Conservation (phyloP, 2,113 vertebrate species). For the Galeopterus variegatus region DNA sequence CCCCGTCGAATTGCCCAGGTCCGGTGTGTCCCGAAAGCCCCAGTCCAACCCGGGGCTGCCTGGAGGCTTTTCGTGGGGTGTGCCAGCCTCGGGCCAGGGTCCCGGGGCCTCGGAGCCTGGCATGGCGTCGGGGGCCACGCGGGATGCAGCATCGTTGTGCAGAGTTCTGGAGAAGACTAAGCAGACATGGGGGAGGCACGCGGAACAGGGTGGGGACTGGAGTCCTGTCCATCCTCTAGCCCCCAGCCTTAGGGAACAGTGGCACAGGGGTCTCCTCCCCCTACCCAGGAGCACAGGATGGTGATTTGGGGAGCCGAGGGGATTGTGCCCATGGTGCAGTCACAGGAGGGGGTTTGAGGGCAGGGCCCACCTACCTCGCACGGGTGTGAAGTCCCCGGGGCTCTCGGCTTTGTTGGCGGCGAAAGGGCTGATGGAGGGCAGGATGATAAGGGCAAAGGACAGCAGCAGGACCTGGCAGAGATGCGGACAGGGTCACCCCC, state of each 20-base stretch:
- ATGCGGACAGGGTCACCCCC: slow-evolving; percentile 17
- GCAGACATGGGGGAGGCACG: background rate
- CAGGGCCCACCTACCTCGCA: slow-evolving; percentile 89
- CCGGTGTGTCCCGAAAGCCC: background rate
- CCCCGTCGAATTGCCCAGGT: background rate
- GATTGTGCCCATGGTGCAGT: background rate
- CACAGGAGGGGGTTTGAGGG: background rate
- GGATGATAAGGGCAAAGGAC: slow-evolving; percentile 95
- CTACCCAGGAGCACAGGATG: background rate
- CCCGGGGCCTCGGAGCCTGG: slow-evolving; percentile 49
- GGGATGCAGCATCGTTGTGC: slow-evolving; percentile 90
- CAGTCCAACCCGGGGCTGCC: background rate
- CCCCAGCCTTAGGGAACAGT: background rate
- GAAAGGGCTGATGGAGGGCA: slow-evolving; percentile 94
- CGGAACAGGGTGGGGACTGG: background rate
- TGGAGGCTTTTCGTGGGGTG: background rate
- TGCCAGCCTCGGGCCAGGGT: fast-evolving
- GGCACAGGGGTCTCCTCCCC: background rate
- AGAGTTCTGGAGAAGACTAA: slow-evolving; percentile 94
- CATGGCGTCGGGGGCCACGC: slow-evolving; percentile 69
- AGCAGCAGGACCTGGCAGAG: slow-evolving; percentile 93
- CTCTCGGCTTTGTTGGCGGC: slow-evolving; percentile 87
- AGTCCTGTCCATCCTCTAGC: too few species aligned
- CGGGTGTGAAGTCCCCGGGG: slow-evolving; percentile 87
- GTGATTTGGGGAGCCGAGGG: background rate